Evolutionary conservation across 2,797 vertebrate genomes (phyloP).

Genomic region (Pampus argenteus): DNA sequence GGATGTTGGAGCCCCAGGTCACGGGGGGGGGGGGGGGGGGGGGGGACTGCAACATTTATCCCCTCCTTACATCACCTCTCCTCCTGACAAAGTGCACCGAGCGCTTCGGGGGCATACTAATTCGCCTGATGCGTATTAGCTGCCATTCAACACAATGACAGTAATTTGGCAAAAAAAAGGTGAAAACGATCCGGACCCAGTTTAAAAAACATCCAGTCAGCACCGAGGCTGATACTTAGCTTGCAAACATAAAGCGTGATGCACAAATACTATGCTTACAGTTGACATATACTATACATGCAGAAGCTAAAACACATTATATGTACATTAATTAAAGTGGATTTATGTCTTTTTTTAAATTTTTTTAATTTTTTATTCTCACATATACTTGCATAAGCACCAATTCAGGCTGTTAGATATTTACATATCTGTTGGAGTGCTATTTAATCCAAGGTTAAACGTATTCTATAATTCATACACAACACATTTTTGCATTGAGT

Average conservation of each 20-base stretch:
- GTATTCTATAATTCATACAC: conserved; percentile 21
- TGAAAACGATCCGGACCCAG: conserved; percentile 69
- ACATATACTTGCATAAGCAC: background rate
- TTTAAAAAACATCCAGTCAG: conserved; percentile 55
- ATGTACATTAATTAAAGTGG: no score
- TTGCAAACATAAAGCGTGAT: background rate
- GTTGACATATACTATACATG: background rate
- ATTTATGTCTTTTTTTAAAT: no score
- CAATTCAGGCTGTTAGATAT: conserved; percentile 14
- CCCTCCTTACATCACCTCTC: conserved; percentile 81
- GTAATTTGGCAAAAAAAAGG: conserved; percentile 74
- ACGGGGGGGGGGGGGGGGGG: conserved; percentile 74
- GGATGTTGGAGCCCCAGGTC: conserved; percentile 40
- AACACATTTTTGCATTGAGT: conserved; percentile 24
- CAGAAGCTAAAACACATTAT: background rate
- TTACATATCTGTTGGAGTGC: background rate
- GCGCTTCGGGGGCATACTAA: conserved; percentile 79
- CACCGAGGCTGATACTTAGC: conserved; percentile 31
- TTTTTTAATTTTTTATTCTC: no score
- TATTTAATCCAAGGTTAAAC: conserved; percentile 20
- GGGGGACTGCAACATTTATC: conserved; percentile 80
- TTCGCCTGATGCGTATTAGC: conserved; percentile 71
- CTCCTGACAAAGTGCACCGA: conserved; percentile 81
- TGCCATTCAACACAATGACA: conserved; percentile 79
- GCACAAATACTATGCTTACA: background rate